Base-by-base conservation (phyloP, 2,888 invertebrate genomes). In the Pterostichus madidus region DNA sequence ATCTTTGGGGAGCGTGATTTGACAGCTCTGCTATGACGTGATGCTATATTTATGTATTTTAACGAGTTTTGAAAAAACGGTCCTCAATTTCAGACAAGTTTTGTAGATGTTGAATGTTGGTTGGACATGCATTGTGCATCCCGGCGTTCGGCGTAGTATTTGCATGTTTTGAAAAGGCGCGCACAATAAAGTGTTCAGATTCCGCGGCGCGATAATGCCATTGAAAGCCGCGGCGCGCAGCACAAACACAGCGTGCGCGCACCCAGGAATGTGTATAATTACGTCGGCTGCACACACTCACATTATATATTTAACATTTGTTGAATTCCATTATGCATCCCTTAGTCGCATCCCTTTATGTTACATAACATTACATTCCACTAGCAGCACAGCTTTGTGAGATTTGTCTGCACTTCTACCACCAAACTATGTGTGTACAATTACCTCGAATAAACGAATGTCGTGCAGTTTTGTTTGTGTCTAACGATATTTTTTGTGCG, bases 291-390 rank as follows among this genome's bases (percentile, higher is more conserved):
- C 53, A 77, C 75, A 76, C 76, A 82, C 82, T 76, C 82, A 76
- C 76, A 80, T 82, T 75, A 82, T 82, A 82, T 82, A 82, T 82
- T 82, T 76, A 82, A 82, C 82, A 82, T 82, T 82, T 76, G 73
- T 53, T 76, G 75, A 64, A 82, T 82, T 82, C 82, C 82, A 76
- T 76, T 82, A 82, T 80, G 46, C 80, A 68, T 64, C 80, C 80
- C 80, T 80, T 53, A 80, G 71, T 61, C 31, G 39, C 3, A 7
- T 52, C 68, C 68, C 68, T 71, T 71, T 71, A 71, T 71, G 44
- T 52, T 49, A 13, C 35, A 64, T 31, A 59, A 39, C 39, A n/a
- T n/a, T 31, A 52, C 53, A 75, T 75, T 53, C 75, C 68, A 7
- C 64, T 10, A 56, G 56, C 56, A 56, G 56, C 17, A 44, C 68